Evolutionary conservation across 2,888 invertebrate species (phyloP).

Genomic region (Amiota communis): DNA sequence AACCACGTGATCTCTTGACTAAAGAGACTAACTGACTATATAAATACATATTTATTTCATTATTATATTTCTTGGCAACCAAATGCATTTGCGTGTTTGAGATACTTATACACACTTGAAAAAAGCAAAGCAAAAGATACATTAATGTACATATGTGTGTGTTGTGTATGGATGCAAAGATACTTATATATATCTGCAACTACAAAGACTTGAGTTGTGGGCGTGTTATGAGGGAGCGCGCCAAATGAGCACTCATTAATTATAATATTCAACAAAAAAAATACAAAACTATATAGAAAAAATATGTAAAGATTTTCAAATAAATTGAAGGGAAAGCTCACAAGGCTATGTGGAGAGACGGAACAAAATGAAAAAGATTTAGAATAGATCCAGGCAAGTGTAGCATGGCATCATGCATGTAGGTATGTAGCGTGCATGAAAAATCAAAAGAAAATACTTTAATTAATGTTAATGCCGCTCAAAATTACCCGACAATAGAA

Average conservation of each 20-base stretch:
- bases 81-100: constrained; percentile 29
- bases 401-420: not conserved
- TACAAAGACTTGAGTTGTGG: constrained; percentile 44
- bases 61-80: constrained; percentile 22
- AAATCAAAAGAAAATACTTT: constrained; percentile 31
- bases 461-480: constrained; percentile 58
- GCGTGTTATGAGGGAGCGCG: constrained; percentile 52
- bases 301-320: not conserved
- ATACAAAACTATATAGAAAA: too few species aligned
- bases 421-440: not conserved
- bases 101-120: not conserved
- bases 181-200: constrained; percentile 25
- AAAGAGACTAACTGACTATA: too few species aligned
- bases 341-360: not conserved
- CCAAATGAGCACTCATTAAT: constrained; percentile 65
- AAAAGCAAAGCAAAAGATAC: too few species aligned
- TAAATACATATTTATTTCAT: too few species aligned
- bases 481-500: constrained; percentile 33
- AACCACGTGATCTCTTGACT: too few species aligned
- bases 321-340: constrained; percentile 16
- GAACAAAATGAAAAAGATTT: not conserved
- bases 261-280: constrained; percentile 50
- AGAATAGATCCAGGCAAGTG: too few species aligned
- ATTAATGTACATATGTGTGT: too few species aligned
- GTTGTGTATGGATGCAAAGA: constrained; percentile 7